Conservation (phyloP, 1,140 invertebrate species). For the Procambarus virginalis region DNA sequence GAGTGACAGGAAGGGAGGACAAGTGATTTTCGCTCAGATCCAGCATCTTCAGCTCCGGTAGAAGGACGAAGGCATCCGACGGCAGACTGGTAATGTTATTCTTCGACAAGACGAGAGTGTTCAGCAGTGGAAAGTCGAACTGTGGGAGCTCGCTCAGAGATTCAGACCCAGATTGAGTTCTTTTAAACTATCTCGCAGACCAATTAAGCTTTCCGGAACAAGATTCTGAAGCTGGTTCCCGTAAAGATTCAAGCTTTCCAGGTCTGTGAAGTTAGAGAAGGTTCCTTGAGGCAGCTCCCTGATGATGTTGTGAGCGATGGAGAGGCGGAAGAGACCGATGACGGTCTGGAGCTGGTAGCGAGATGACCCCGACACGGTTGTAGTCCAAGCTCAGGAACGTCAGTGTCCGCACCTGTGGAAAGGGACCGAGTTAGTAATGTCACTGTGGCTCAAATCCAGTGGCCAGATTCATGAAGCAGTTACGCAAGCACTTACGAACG, state of each 20-base stretch:
- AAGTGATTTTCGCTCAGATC: constrained; percentile 85
- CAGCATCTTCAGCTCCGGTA: constrained; percentile 80
- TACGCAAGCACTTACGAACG: too few species aligned
- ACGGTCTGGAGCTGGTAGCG: constrained; percentile 77
- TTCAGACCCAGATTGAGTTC: constrained; percentile 86
- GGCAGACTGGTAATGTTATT: constrained; percentile 78
- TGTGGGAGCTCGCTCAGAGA: constrained; percentile 78
- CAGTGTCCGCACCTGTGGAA: constrained; percentile 73
- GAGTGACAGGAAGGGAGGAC: constrained; percentile 81
- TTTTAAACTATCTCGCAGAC: constrained; percentile 83
- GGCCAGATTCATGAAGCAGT: too few species aligned
- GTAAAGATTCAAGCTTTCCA: constrained; percentile 84
- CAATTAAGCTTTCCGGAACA: constrained; percentile 83
- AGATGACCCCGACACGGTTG: constrained; percentile 90
- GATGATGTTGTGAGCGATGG: constrained; percentile 87
- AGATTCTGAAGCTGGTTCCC: constrained; percentile 85
- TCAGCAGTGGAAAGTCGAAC: constrained; percentile 72
- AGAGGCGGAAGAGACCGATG: constrained; percentile 72
- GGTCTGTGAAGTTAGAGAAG: constrained; percentile 79
- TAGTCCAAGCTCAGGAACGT: constrained; percentile 84
- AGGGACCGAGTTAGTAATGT: not conserved
- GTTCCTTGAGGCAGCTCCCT: constrained; percentile 86
- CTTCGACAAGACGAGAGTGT: constrained; percentile 84
- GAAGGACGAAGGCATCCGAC: constrained; percentile 80
- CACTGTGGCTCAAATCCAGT: too few species aligned